phyloP scores from a whole-genome alignment of 2,888 invertebrate genomes.

The Tachystola acroxantha region DNA sequence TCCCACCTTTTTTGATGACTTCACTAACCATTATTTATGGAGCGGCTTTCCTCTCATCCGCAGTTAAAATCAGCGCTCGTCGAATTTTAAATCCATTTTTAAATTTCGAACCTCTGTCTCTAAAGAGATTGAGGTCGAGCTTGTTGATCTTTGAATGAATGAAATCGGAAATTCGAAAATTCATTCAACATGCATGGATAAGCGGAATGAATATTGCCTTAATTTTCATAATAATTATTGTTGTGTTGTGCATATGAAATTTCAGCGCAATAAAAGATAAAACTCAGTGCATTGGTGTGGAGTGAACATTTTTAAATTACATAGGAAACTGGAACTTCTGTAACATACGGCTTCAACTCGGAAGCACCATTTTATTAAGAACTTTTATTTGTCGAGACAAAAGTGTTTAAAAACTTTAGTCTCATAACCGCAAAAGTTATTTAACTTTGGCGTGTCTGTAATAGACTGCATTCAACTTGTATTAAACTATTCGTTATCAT shows the following conservation, averaged over 20 bases:
- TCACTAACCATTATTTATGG: conserved; percentile 73
- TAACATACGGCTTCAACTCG: conserved; percentile 26
- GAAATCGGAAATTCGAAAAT: conserved; percentile 7
- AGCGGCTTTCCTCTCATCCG: conserved; percentile 57
- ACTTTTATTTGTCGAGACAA: background rate
- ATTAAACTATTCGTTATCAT: too few species aligned
- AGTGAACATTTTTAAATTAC: conserved; percentile 63
- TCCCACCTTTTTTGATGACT: conserved; percentile 73
- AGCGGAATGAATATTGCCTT: background rate
- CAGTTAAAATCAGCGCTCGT: conserved; percentile 44
- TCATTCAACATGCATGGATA: conserved; percentile 5
- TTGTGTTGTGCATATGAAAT: background rate
- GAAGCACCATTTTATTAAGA: background rate
- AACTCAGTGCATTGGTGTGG: conserved; percentile 33
- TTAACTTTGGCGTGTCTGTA: too few species aligned
- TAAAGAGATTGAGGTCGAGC: conserved; percentile 18
- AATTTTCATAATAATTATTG: background rate
- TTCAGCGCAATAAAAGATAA: conserved; percentile 15
- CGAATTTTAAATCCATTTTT: conserved; percentile 49
- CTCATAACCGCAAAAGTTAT: too few species aligned
- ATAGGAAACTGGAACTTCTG: conserved; percentile 52
- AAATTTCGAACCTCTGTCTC: conserved; percentile 22
- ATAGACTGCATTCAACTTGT: too few species aligned
- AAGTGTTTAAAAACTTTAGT: background rate
- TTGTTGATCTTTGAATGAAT: conserved; percentile 7